These are phyloP conservation scores for Eristalis intricaria DNA, from an alignment of 2,888 invertebrate species.

Conservation along the genomic window DNA sequence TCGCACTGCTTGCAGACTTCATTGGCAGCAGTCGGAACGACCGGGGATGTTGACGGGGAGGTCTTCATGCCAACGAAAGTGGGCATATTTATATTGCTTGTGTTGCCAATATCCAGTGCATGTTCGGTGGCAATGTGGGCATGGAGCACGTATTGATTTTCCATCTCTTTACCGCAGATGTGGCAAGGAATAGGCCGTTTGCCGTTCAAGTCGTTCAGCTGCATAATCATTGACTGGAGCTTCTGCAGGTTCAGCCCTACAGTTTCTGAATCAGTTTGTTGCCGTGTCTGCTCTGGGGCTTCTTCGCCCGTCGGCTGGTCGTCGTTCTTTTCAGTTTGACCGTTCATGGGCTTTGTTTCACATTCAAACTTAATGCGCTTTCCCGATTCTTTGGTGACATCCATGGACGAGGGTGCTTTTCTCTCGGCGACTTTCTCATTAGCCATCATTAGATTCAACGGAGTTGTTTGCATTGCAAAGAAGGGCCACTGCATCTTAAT, in stretches of 20 bases:
- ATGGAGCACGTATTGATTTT: slow-evolving; percentile 87
- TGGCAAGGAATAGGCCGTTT: slow-evolving; percentile 84
- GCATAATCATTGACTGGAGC: slow-evolving; percentile 94
- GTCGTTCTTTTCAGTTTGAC: slow-evolving; percentile 64
- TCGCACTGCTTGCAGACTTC: slow-evolving; percentile 80
- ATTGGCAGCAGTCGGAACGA: slow-evolving; percentile 60
- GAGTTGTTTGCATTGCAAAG: slow-evolving; percentile 85
- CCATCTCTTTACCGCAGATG: slow-evolving; percentile 87
- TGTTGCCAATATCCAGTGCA: slow-evolving; percentile 73
- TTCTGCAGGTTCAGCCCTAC: slow-evolving; percentile 94
- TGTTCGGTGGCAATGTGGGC: slow-evolving; percentile 81
- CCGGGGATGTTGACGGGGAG: slow-evolving; percentile 75
- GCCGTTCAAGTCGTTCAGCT: slow-evolving; percentile 90
- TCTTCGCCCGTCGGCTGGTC: slow-evolving; percentile 71
- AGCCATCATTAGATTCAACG: slow-evolving; percentile 88
- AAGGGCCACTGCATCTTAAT: slow-evolving; percentile 76
- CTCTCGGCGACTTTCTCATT: slow-evolving; percentile 74
- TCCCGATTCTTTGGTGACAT: slow-evolving; percentile 51
- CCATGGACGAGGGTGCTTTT: slow-evolving; percentile 65
- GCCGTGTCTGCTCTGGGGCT: slow-evolving; percentile 69
- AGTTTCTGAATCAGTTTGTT: slow-evolving; percentile 82
- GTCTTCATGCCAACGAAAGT: slow-evolving; percentile 74
- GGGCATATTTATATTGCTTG: slow-evolving; percentile 39
- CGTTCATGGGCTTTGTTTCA: slow-evolving; percentile 59
- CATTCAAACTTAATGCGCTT: slow-evolving; percentile 78